phyloP scores from a whole-genome alignment of 2,888 invertebrate genomes.

The Meandrusa payeni region DNA sequence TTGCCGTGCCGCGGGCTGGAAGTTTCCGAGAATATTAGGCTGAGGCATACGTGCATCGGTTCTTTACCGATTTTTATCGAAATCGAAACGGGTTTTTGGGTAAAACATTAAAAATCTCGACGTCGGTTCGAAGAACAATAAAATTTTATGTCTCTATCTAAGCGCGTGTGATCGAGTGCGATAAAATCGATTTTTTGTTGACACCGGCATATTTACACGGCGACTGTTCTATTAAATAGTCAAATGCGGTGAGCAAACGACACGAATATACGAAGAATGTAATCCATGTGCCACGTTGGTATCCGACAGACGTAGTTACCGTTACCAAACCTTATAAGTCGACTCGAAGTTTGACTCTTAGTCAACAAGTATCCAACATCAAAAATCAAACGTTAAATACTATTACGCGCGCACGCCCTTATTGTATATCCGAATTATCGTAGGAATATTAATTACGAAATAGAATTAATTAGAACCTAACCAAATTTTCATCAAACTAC shows the following conservation, averaged over 20 bases:
- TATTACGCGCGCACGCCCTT: too few relatives aligned
- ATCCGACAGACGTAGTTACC: too few relatives aligned
- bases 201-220: constrained; percentile 34
- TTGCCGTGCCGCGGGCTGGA: constrained; percentile 25
- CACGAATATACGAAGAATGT: too few relatives aligned
- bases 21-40: constrained; percentile 38
- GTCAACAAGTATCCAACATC: too few relatives aligned
- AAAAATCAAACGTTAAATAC: too few relatives aligned
- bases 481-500: too few relatives aligned
- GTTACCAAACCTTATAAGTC: too few relatives aligned
- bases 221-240: constrained; percentile 2
- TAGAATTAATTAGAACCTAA: too few relatives aligned
- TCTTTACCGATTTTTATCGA: constrained; percentile 50
- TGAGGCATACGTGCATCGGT: constrained; percentile 42
- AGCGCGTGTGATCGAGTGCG: constrained; percentile 40
- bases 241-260: neutral
- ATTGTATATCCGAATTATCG: too few relatives aligned
- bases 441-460: too few relatives aligned
- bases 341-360: too few relatives aligned
- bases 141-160: constrained; percentile 58
- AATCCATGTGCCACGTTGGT: too few relatives aligned
- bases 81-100: constrained; percentile 45
- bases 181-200: constrained; percentile 39
- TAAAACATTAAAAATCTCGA: constrained; percentile 43
- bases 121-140: constrained; percentile 50